phyloP scores from a whole-genome alignment of 2,797 vertebrate genomes.

The Loris lydekkerianus region DNA sequence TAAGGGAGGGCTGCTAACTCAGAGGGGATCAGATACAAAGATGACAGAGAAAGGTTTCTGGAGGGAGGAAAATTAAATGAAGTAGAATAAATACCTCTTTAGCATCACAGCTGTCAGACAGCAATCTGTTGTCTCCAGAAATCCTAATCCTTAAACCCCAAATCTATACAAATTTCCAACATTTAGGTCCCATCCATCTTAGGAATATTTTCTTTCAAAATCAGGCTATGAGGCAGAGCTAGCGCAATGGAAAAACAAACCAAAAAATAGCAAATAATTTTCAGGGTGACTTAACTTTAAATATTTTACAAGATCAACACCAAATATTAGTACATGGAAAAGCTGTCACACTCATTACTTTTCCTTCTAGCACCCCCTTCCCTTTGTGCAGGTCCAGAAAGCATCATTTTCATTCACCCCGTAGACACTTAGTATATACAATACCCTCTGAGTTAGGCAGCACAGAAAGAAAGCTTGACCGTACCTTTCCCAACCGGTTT shows the following conservation, averaged over 20 bases:
- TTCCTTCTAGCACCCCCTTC: not conserved
- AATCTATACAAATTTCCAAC: not conserved
- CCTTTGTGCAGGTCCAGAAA: not conserved
- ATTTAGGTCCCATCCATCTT: not conserved
- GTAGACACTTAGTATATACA: rapidly evolving
- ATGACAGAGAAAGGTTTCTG: not conserved
- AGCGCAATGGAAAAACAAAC: not conserved
- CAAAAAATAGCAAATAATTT: not conserved
- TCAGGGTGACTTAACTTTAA: not conserved
- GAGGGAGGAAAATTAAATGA: not conserved
- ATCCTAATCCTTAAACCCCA: not conserved
- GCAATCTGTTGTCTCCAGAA: not conserved
- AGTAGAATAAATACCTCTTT: not conserved
- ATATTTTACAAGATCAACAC: not conserved
- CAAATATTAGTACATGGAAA: not conserved
- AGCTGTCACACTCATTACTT: not conserved
- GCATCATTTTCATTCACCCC: rapidly evolving
- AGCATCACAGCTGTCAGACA: not conserved
- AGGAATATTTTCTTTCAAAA: slow-evolving; percentile 20
- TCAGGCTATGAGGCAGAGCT: not conserved
- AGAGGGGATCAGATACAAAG: rapidly evolving
- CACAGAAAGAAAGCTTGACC: not conserved
- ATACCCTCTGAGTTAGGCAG: not conserved
- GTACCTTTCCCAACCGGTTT: not conserved
- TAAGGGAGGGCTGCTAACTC: not conserved